Evolutionary conservation across 37 sponge, comb jelly and placozoan species (phyloP).

Genomic region (Lycopodina hypogea): DNA sequence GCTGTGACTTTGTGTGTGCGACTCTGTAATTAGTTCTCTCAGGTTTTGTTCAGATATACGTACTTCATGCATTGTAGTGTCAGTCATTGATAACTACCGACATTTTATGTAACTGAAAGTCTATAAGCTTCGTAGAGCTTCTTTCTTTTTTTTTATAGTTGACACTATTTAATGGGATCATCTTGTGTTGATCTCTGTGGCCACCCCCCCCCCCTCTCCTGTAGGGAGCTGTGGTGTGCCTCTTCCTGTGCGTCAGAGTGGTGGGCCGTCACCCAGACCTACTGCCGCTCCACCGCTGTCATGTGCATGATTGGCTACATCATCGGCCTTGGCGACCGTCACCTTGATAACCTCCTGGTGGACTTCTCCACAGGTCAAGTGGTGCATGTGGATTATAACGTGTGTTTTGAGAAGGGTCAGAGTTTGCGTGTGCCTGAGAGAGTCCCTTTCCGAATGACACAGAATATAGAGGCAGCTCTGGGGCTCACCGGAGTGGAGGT

Average conservation of each 20-base stretch:
- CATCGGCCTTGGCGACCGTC: conserved; percentile 97
- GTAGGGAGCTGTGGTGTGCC: conserved; percentile 90
- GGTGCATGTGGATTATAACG: conserved; percentile 99
- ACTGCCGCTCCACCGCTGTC: conserved; percentile 91
- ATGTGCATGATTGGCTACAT: conserved; percentile 99
- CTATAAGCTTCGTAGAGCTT: no score
- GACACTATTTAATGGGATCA: no score
- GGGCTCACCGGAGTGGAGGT: conserved; percentile 96
- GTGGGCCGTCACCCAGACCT: conserved; percentile 91
- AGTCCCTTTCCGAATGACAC: conserved; percentile 95
- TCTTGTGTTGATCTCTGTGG: no score
- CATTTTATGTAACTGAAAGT: no score
- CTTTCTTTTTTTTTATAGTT: no score
- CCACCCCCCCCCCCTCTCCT: not conserved
- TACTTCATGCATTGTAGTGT: not conserved
- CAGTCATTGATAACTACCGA: no score
- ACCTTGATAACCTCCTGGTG: conserved; percentile 96
- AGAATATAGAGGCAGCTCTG: conserved; percentile 89
- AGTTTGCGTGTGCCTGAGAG: conserved; percentile 95
- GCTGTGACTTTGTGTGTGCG: not conserved
- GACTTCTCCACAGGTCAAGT: conserved; percentile 91
- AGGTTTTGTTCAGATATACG: no score
- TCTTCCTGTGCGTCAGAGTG: conserved; percentile 95
- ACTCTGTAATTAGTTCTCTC: not conserved
- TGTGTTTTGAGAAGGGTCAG: conserved; percentile 98